A percentile compares a stretch with the other conserved stretches of the same genome.
These are phyloP conservation scores for Calonectris borealis DNA, from an alignment of 2,113 vertebrate species.

Conservation along the genomic window DNA sequence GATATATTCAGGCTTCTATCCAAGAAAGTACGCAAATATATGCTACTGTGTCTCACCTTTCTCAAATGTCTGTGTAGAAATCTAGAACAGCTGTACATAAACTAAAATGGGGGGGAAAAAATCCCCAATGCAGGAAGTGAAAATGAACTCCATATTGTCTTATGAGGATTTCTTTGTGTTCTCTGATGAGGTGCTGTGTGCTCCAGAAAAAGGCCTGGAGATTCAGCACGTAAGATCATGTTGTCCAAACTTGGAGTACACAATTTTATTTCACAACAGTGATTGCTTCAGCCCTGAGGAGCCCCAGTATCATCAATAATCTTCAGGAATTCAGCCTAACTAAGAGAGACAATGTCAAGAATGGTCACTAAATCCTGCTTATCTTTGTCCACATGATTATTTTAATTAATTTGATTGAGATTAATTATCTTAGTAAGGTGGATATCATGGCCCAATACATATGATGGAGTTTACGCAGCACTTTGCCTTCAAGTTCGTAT, in stretches of 20 bases:
- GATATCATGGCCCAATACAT: not conserved
- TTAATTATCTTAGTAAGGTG: conserved; percentile 7
- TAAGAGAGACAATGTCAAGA: conserved; percentile 38
- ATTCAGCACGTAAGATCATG: not conserved
- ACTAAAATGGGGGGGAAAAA: accelerated
- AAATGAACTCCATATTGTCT: not conserved
- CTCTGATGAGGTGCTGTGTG: not conserved
- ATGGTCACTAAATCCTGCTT: conserved; percentile 25
- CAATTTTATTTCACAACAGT: not conserved
- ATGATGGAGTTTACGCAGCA: not conserved
- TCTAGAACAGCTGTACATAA: not conserved
- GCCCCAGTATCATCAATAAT: conserved; percentile 11
- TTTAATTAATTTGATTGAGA: conserved; percentile 53
- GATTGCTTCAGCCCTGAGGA: not conserved
- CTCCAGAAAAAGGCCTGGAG: not conserved
- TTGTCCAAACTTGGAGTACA: not conserved
- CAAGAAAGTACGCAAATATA: not conserved
- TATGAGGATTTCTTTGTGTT: not conserved
- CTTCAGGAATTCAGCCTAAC: conserved; percentile 17
- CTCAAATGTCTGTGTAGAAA: not conserved
- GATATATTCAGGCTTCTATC: not conserved
- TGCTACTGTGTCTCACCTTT: not conserved
- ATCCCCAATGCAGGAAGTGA: not conserved
- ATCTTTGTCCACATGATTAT: conserved; percentile 42
- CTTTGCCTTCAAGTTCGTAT: not conserved